A percentile compares a stretch with the other conserved stretches of the same genome.
phyloP scores from a whole-genome alignment of 1,140 invertebrate species.

The Laupala kohalensis region DNA sequence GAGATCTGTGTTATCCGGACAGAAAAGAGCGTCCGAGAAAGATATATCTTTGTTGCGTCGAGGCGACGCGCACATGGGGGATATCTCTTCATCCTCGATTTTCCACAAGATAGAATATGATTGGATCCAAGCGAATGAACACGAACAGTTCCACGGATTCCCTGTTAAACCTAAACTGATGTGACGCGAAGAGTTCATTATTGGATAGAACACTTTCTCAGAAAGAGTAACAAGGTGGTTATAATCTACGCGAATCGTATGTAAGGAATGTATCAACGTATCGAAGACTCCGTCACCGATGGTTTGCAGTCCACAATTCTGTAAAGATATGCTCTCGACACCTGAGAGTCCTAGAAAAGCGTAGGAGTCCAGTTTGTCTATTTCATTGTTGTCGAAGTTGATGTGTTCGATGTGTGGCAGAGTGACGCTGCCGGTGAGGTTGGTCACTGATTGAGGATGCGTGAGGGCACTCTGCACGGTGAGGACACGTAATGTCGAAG shows the following conservation, averaged over 20 bases:
- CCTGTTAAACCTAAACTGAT: background rate
- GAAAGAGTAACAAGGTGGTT: too few relatives aligned
- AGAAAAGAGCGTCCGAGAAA: background rate
- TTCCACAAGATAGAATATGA: background rate
- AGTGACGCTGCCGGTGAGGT: background rate
- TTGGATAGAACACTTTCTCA: too few relatives aligned
- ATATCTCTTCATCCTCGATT: background rate
- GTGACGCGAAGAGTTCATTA: too few relatives aligned
- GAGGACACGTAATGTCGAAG: background rate
- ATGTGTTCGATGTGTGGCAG: background rate
- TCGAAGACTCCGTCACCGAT: background rate
- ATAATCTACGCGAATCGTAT: background rate
- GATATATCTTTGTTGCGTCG: background rate
- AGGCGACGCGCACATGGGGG: background rate
- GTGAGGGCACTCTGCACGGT: background rate
- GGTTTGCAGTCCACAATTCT: background rate
- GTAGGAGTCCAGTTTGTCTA: background rate
- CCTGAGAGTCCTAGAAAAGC: background rate
- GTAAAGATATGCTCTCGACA: background rate
- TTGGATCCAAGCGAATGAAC: background rate
- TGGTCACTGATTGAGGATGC: background rate
- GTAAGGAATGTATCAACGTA: background rate
- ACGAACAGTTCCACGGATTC: background rate
- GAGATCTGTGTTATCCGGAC: too few relatives aligned
- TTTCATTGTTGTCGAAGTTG: background rate